These are phyloP conservation scores for Daubentonia madagascariensis DNA, from an alignment of 2,113 vertebrate species.

Conservation along the genomic window DNA sequence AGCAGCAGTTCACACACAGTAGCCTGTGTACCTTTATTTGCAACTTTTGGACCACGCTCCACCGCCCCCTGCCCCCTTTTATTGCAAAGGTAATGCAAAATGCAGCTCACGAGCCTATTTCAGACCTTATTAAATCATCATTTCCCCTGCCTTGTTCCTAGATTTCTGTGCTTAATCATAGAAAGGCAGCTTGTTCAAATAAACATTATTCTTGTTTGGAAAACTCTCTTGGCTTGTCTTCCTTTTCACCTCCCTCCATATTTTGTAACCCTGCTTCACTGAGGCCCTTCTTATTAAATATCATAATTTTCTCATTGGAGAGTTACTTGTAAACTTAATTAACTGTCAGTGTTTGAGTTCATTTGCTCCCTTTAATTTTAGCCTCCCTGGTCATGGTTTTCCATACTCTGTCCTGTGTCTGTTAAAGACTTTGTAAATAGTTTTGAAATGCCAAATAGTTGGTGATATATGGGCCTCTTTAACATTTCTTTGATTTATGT, in stretches of 20 bases:
- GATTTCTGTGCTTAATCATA: constrained; percentile 81
- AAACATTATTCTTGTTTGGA: constrained; percentile 80
- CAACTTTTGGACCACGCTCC: background rate
- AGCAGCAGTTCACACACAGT: background rate
- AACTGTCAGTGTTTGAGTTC: constrained; percentile 76
- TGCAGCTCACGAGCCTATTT: constrained; percentile 58
- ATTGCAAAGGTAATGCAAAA: constrained; percentile 1
- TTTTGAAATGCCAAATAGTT: constrained; percentile 85
- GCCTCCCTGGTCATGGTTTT: constrained; percentile 71
- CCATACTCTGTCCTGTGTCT: constrained; percentile 78
- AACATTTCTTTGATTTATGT: constrained; percentile 91
- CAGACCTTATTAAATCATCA: constrained; percentile 81
- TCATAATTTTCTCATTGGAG: constrained; percentile 71
- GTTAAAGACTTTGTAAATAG: constrained; percentile 84
- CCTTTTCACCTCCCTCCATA: background rate
- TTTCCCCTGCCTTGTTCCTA: constrained; percentile 80
- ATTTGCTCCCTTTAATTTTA: constrained; percentile 69
- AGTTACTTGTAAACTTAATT: constrained; percentile 84
- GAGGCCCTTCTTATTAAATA: constrained; percentile 81
- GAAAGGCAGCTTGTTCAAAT: constrained; percentile 81
- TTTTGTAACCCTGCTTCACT: constrained; percentile 73
- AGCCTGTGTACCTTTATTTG: background rate
- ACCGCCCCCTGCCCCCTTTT: background rate
- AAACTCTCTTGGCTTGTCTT: constrained; percentile 68
- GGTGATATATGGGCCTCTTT: constrained; percentile 88